Evolutionary conservation across 2,797 vertebrate genomes (phyloP).

Genomic region (Siniperca obscura): DNA sequence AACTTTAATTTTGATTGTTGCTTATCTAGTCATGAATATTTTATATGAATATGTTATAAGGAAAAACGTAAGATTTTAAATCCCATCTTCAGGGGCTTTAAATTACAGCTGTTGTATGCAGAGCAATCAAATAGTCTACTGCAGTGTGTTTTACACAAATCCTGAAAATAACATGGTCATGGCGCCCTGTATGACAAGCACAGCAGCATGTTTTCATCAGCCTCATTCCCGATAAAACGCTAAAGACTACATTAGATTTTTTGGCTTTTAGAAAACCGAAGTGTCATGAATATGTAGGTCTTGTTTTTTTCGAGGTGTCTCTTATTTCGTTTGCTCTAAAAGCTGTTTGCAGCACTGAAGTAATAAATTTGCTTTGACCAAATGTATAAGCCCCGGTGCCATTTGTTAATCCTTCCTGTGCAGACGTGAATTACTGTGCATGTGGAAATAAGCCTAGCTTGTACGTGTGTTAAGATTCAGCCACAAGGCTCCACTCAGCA

Average conservation of each 20-base stretch:
- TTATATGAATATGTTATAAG: not conserved
- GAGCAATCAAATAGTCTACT: conserved; percentile 9
- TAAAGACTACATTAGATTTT: conserved; percentile 7
- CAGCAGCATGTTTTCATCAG: conserved; percentile 6
- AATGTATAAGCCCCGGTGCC: conserved; percentile 25
- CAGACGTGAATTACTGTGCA: conserved; percentile 52
- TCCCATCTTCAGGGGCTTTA: not conserved
- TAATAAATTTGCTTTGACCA: conserved; percentile 21
- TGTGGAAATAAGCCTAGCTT: conserved; percentile 65
- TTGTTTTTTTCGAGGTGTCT: not conserved
- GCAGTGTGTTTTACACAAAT: conserved; percentile 12
- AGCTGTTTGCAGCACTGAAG: conserved; percentile 16
- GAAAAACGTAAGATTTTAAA: not conserved
- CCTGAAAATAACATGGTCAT: conserved; percentile 30
- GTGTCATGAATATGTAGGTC: conserved; percentile 1
- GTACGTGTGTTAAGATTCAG: conserved; percentile 50
- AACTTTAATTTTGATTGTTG: not conserved
- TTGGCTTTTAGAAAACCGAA: conserved; percentile 4
- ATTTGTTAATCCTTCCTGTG: conserved; percentile 59
- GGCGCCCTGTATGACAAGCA: not conserved
- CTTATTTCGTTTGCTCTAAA: not conserved
- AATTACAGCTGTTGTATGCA: conserved; percentile 6
- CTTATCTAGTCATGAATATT: conserved; percentile 22
- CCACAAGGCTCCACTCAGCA: conserved; percentile 50
- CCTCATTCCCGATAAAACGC: not conserved